Evolutionary conservation across 1,140 invertebrate genomes (phyloP), one percentile per base, ranked within the genome.

Genomic region (Pseudomyrmex gracilis): DNA sequence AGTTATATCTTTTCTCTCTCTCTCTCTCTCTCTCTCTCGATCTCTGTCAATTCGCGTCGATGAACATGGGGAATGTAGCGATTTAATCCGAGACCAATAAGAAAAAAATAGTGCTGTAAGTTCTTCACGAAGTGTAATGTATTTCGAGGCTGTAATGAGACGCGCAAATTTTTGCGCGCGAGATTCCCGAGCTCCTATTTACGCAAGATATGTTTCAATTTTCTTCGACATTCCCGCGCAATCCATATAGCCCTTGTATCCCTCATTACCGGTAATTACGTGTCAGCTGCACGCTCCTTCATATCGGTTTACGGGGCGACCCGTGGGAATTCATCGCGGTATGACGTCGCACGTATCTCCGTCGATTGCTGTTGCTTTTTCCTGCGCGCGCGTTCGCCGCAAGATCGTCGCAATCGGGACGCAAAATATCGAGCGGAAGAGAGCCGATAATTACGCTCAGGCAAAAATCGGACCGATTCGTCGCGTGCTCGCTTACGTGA

Each of bases 191-290:
- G 20, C 66, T 70, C 15, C 15, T 17, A 47, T 80, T 80, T 60
- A 58, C 17, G n/a, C 24, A 34, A 57, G 12, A 13, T 45, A 61
- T 55, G 20, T 71, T 58, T 49, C 53, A 47, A 70, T 55, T 70
- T 78, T 17, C 17, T 45, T 24, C 55, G 45, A 71, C 45, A 71
- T 80, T 53, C 57, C 22, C 34, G 20, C 63, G 63, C 53, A 58
- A 80, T 34, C 22, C 43, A 1, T 70, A 45, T 70, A 45, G 20
- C 53, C 53, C 68, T 80, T 71, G 76, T 70, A 58, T 80, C 76
- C 53, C 53, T 80, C 66, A 71, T 80, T 80, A 80, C 76, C 53
- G 45, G 66, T 80, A 71, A 80, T 80, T 80, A 80, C 76, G 53
- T 80, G 76, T 80, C 76, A 80, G 53, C 66, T 67, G 66, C 76